Evolutionary conservation across 1,140 invertebrate genomes (phyloP).

Genomic region (Coelopa frigida): DNA sequence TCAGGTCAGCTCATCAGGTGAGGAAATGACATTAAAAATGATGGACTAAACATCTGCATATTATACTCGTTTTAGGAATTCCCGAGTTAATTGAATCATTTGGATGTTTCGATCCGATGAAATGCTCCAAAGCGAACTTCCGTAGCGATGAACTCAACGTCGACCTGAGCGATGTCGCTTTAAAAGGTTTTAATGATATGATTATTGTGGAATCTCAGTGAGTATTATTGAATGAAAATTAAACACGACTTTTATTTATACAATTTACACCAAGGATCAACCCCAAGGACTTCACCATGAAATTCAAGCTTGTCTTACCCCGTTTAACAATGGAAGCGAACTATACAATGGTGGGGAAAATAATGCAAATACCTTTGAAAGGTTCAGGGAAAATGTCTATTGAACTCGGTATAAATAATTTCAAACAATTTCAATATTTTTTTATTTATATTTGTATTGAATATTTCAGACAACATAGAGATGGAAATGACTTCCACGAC

Average conservation of each 20-base stretch:
- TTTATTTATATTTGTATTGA: not conserved
- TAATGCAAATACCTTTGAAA: conserved; percentile 58
- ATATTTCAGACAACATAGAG: conserved; percentile 50
- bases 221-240: conserved; percentile 8
- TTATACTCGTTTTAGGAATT: conserved; percentile 15
- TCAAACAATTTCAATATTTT: not conserved
- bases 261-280: not conserved
- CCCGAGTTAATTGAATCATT: conserved; percentile 25
- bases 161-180: conserved; percentile 53
- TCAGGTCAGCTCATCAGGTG: too few species aligned
- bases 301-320: conserved; percentile 53
- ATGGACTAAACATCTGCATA: too few species aligned
- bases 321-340: conserved; percentile 58
- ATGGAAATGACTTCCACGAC: conserved; percentile 54
- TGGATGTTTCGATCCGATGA: conserved; percentile 33
- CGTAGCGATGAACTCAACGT: conserved; percentile 54
- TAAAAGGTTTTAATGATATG: conserved; percentile 54
- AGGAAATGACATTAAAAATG: too few species aligned
- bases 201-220: conserved; percentile 52
- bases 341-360: conserved; percentile 59
- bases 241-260: too few species aligned
- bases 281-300: conserved; percentile 56
- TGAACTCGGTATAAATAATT: conserved; percentile 50
- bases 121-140: conserved; percentile 23
- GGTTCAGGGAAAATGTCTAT: conserved; percentile 59